A percentile compares a stretch with the other conserved stretches of the same genome.
Evolutionary conservation across 2,797 vertebrate species (phyloP).

Genomic region (Leptatherina wallacei): DNA sequence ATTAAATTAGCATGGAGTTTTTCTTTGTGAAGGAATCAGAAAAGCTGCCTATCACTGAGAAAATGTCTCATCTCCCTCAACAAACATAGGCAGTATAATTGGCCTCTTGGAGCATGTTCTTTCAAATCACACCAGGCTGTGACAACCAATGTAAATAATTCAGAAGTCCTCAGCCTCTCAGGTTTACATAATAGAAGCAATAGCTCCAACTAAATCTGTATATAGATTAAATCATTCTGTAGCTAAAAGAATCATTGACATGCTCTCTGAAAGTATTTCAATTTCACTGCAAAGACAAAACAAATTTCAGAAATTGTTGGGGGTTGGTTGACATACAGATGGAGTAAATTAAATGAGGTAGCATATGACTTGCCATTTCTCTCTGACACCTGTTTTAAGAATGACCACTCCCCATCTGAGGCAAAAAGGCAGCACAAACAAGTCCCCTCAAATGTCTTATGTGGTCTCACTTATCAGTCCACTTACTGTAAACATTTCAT

Average conservation of each 20-base stretch:
- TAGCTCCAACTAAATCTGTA: conserved; percentile 38
- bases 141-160: conserved; percentile 73
- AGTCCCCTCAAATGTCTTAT: conserved; percentile 63
- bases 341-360: conserved; percentile 56
- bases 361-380: conserved; percentile 59
- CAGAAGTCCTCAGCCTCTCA: conserved; percentile 53
- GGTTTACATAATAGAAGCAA: conserved; percentile 41
- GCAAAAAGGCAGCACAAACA: conserved; percentile 67
- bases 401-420: conserved; percentile 52
- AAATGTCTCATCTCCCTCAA: conserved; percentile 60
- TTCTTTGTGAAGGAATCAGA: conserved; percentile 66
- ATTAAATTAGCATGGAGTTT: conserved; percentile 89
- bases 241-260: conserved; percentile 43
- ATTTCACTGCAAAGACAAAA: conserved; percentile 57
- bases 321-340: conserved; percentile 51
- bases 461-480: conserved; percentile 67
- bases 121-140: conserved; percentile 65
- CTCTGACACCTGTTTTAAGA: conserved; percentile 70
- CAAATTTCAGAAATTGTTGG: conserved; percentile 60
- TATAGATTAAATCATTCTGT: conserved; percentile 45
- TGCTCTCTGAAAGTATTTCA: conserved; percentile 41
- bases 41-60: conserved; percentile 54
- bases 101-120: conserved; percentile 54
- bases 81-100: conserved; percentile 66
- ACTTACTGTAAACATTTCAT: conserved; percentile 84